Evolutionary conservation across 2,888 invertebrate genomes (phyloP).

Genomic region (Trissonchulus sp.): DNA sequence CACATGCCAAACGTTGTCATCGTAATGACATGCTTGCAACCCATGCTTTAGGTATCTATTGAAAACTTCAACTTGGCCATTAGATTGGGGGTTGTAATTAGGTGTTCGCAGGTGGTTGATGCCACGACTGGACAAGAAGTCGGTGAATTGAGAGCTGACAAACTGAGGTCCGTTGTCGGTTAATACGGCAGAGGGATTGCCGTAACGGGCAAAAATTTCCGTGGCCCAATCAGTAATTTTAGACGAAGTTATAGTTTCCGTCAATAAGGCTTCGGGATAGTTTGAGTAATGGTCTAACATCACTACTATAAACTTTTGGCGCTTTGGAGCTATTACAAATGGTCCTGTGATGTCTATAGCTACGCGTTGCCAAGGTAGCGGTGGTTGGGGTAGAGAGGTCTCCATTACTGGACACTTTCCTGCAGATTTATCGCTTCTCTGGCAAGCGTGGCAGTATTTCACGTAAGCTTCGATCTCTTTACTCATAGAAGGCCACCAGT

Average conservation of each 20-base stretch:
- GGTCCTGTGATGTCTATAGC: too few species aligned
- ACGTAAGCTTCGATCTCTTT: constrained; percentile 7
- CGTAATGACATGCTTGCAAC: not conserved
- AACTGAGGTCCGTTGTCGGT: constrained; percentile 20
- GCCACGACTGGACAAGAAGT: constrained; percentile 1
- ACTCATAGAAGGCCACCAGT: constrained; percentile 12
- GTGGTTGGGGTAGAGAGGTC: not conserved
- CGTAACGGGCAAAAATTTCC: not conserved
- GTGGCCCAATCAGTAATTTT: too few species aligned
- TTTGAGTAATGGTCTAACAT: not conserved
- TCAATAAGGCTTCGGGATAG: constrained; percentile 5
- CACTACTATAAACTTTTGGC: constrained; percentile 1
- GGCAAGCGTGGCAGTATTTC: constrained; percentile 8
- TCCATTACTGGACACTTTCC: not conserved
- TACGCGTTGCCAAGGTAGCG: not conserved
- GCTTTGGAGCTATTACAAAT: too few species aligned
- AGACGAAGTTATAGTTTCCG: not conserved
- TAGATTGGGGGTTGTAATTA: constrained; percentile 19
- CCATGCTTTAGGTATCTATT: not conserved
- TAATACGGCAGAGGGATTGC: not conserved
- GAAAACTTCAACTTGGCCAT: constrained; percentile 23
- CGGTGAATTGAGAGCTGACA: not conserved
- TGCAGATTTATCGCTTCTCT: not conserved
- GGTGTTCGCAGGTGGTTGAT: constrained; percentile 19
- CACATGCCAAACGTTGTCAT: too few species aligned